phyloP scores from a whole-genome alignment of 2,888 invertebrate genomes.

The Cactoblastis cactorum region DNA sequence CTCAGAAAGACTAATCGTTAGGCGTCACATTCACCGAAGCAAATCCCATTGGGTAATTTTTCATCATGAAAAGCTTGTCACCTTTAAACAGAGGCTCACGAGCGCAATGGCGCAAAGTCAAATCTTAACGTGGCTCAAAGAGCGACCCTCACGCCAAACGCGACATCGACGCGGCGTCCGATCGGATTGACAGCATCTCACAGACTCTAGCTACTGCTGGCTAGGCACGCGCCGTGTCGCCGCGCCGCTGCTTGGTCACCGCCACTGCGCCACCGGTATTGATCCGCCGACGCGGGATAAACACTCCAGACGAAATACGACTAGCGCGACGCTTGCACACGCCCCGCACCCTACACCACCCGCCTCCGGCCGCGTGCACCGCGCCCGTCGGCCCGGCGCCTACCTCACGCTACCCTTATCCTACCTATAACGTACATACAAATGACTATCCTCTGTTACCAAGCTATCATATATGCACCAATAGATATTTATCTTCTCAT shows the following conservation, averaged over 20 bases:
- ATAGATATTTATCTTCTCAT: too few species aligned
- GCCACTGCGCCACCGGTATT: constrained; percentile 79
- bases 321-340: constrained; percentile 73
- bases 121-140: constrained; percentile 66
- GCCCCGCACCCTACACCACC: constrained; percentile 52
- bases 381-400: constrained; percentile 51
- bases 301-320: constrained; percentile 79
- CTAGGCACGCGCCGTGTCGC: constrained; percentile 65
- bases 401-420: constrained; percentile 41
- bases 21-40: constrained; percentile 71
- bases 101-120: constrained; percentile 69
- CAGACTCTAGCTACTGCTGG: constrained; percentile 62
- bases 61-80: constrained; percentile 66
- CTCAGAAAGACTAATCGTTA: constrained; percentile 79
- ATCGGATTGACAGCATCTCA: constrained; percentile 75
- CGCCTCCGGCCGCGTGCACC: constrained; percentile 47
- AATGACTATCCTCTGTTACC: constrained; percentile 45
- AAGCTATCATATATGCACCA: constrained; percentile 36
- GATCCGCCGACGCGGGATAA: constrained; percentile 77
- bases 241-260: constrained; percentile 72
- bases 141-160: constrained; percentile 74
- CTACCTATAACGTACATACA: constrained; percentile 31
- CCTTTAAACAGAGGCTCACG: constrained; percentile 62
- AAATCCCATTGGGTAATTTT: constrained; percentile 66
- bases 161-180: constrained; percentile 76